A percentile compares a stretch with the other conserved stretches of the same genome.
Evolutionary conservation across 2,888 invertebrate genomes (phyloP).

Genomic region (Tetrapedia diversipes): DNA sequence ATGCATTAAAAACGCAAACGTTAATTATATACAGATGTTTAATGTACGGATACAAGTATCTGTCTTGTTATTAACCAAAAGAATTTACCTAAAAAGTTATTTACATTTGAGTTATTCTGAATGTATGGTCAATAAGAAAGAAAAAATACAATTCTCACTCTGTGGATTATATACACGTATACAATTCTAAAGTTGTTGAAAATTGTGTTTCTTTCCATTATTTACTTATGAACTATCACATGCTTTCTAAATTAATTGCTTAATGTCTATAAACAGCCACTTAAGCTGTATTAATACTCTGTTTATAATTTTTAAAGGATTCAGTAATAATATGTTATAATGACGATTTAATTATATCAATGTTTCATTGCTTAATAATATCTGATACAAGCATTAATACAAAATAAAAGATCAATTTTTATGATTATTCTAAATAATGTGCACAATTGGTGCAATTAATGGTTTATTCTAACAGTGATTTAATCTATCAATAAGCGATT

Average conservation of each 20-base stretch:
- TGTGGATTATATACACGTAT: slow-evolving; percentile 45
- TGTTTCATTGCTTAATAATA: slow-evolving; percentile 37
- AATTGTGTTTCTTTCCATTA: slow-evolving; percentile 42
- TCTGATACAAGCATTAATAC: slow-evolving; percentile 44
- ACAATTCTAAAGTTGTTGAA: slow-evolving; percentile 55
- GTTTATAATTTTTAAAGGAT: slow-evolving; percentile 36
- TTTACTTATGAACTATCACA: slow-evolving; percentile 52
- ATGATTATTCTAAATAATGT: slow-evolving; percentile 27
- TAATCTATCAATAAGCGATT: slow-evolving; percentile 12
- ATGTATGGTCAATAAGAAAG: slow-evolving; percentile 38
- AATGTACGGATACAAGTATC: slow-evolving; percentile 56
- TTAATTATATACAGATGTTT: slow-evolving; percentile 62
- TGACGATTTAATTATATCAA: slow-evolving; percentile 38
- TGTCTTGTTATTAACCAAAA: slow-evolving; percentile 50
- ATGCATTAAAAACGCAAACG: slow-evolving; percentile 20
- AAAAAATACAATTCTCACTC: slow-evolving; percentile 51
- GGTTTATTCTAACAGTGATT: slow-evolving; percentile 1
- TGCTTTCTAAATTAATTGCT: slow-evolving; percentile 49
- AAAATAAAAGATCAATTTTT: slow-evolving; percentile 23
- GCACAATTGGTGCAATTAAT: slow-evolving; percentile 28
- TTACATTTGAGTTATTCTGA: slow-evolving; percentile 70
- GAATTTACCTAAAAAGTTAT: slow-evolving; percentile 73
- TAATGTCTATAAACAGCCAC: slow-evolving; percentile 48
- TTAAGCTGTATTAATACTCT: slow-evolving; percentile 32
- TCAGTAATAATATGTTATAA: slow-evolving; percentile 30